phyloP scores from a whole-genome alignment of 1,140 invertebrate species.

The Halesus radiatus region DNA sequence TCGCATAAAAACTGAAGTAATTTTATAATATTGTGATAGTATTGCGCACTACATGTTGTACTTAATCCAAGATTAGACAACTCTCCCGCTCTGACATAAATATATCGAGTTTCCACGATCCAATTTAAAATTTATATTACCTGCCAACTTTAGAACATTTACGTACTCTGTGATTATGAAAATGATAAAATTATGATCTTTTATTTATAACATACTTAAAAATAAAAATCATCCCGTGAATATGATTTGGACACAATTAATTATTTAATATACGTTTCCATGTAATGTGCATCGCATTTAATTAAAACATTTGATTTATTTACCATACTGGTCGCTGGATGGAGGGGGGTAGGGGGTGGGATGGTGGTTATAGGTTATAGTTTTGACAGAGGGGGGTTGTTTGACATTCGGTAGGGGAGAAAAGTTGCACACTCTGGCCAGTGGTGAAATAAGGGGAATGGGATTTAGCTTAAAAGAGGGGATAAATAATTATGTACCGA shows the following conservation, averaged over 20 bases:
- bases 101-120: too few species aligned
- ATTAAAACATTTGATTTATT: conserved; percentile 42
- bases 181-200: background rate
- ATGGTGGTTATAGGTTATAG: background rate
- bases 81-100: too few species aligned
- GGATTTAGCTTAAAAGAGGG: conserved; percentile 2
- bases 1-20: too few species aligned
- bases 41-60: too few species aligned
- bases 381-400: conserved; percentile 20
- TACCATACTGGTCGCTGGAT: background rate
- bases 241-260: too few species aligned
- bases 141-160: too few species aligned
- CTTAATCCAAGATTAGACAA: too few species aligned
- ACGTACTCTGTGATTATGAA: too few species aligned
- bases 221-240: background rate
- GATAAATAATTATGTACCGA: background rate
- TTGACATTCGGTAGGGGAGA: conserved; percentile 13
- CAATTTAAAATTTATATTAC: too few species aligned
- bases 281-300: background rate
- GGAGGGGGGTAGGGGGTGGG: background rate
- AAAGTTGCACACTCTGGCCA: conserved; percentile 1
- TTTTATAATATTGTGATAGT: too few species aligned
- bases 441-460: background rate
- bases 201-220: background rate
- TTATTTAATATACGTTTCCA: background rate